Conservation (phyloP, 2,113 vertebrate species). For the Bufo gargarizans region DNA sequence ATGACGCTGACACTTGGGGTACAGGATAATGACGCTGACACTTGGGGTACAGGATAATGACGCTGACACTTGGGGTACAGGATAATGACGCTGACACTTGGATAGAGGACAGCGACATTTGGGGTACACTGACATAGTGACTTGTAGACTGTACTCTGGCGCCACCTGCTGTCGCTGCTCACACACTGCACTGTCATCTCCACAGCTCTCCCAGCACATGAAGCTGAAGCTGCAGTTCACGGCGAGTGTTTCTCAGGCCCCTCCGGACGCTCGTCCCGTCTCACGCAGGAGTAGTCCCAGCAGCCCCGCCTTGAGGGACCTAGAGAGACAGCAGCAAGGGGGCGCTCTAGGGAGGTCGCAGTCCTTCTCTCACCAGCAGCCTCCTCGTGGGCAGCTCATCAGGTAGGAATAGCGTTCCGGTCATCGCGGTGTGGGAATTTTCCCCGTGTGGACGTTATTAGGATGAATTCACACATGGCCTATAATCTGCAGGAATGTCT, state of each 20-base stretch:
- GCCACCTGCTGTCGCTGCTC: background rate
- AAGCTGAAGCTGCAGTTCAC: constrained; percentile 95
- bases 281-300: constrained; percentile 89
- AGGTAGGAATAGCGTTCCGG: constrained; percentile 70
- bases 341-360: constrained; percentile 89
- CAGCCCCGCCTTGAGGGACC: constrained; percentile 86
- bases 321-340: constrained; percentile 75
- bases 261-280: constrained; percentile 82
- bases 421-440: too few relatives aligned
- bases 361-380: constrained; percentile 95
- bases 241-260: constrained; percentile 83
- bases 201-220: constrained; percentile 92
- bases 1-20: too few relatives aligned
- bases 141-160: background rate
- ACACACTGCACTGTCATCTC: background rate
- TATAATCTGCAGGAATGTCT: too few relatives aligned
- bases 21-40: too few relatives aligned
- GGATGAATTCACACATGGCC: too few relatives aligned
- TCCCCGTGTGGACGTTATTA: too few relatives aligned
- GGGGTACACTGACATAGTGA: background rate
- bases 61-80: too few relatives aligned
- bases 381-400: constrained; percentile 89
- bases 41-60: too few relatives aligned
- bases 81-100: too few relatives aligned
- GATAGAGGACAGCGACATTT: background rate